phyloP scores from a whole-genome alignment of 2,797 vertebrate species.

The Kryptolebias ocellatus region DNA sequence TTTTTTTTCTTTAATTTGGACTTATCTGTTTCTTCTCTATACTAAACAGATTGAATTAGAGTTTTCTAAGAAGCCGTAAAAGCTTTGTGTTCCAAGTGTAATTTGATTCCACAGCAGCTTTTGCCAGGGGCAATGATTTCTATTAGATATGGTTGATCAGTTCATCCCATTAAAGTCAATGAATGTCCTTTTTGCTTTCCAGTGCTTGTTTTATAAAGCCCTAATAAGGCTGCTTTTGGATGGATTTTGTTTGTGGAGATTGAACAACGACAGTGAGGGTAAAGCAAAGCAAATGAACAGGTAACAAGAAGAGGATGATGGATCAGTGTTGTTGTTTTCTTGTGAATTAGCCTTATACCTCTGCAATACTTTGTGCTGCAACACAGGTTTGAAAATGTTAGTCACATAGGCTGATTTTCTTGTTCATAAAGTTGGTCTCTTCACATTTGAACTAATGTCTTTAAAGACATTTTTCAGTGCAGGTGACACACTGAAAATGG shows the following conservation, averaged over 20 bases:
- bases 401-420: background rate
- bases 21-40: conserved; percentile 84
- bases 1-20: conserved; percentile 74
- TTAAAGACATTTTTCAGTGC: background rate
- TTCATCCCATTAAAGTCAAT: conserved; percentile 89
- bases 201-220: conserved; percentile 85
- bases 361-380: conserved; percentile 39
- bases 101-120: conserved; percentile 83
- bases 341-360: conserved; percentile 48
- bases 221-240: conserved; percentile 82
- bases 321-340: conserved; percentile 66
- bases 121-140: conserved; percentile 86
- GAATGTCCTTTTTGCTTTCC: conserved; percentile 85
- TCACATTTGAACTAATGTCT: background rate
- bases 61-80: conserved; percentile 89
- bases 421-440: conserved; percentile 7
- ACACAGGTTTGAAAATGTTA: conserved; percentile 20
- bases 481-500: conserved; percentile 5
- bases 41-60: conserved; percentile 84
- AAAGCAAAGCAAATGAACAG: conserved; percentile 66
- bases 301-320: conserved; percentile 68
- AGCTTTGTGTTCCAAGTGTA: conserved; percentile 86
- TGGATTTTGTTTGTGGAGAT: conserved; percentile 78
- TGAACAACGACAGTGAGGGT: conserved; percentile 79
- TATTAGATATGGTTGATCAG: conserved; percentile 89